Percentiles rank a stretch among this genome's conserved stretches.
Conservation (phyloP, 2,113 vertebrate species). For the Eleginops maclovinus region DNA sequence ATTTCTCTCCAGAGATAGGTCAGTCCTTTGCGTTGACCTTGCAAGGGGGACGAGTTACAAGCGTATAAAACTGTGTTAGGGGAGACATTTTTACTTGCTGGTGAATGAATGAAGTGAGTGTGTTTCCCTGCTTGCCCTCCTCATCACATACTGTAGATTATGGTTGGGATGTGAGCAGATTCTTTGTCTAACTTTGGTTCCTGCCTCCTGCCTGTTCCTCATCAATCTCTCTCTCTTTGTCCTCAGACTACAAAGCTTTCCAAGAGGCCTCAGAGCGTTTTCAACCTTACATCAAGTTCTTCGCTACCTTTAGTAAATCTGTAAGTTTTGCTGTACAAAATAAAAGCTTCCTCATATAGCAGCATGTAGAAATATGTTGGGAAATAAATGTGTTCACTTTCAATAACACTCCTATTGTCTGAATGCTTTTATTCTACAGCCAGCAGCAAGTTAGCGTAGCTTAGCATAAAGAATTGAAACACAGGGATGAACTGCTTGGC, state of each 20-base stretch:
- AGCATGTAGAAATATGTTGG: no score
- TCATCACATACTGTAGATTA: constrained; percentile 20
- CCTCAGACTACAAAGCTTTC: constrained; percentile 93
- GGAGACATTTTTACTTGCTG: constrained; percentile 44
- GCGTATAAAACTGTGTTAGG: constrained; percentile 55
- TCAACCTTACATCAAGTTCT: constrained; percentile 96
- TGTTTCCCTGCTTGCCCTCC: neutral
- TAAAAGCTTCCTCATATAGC: no score
- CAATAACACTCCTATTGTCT: no score
- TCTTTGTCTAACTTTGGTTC: neutral
- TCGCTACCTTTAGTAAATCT: constrained; percentile 96
- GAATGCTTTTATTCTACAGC: no score
- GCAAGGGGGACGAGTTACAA: constrained; percentile 30
- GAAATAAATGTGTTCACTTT: no score
- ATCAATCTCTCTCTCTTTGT: constrained; percentile 1
- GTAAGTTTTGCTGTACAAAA: constrained; percentile 80
- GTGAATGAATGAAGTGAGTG: constrained; percentile 46
- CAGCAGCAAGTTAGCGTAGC: no score
- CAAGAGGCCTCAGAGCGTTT: constrained; percentile 95
- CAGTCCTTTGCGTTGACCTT: constrained; percentile 71
- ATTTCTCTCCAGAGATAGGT: constrained; percentile 60
- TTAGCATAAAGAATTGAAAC: no score
- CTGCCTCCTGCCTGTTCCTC: neutral
- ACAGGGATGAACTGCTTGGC: no score
- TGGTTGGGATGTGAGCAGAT: neutral